Percentiles rank a stretch among this genome's conserved stretches.
Conservation (phyloP, 2,888 invertebrate species). For the Chymomyza fuscimana region DNA sequence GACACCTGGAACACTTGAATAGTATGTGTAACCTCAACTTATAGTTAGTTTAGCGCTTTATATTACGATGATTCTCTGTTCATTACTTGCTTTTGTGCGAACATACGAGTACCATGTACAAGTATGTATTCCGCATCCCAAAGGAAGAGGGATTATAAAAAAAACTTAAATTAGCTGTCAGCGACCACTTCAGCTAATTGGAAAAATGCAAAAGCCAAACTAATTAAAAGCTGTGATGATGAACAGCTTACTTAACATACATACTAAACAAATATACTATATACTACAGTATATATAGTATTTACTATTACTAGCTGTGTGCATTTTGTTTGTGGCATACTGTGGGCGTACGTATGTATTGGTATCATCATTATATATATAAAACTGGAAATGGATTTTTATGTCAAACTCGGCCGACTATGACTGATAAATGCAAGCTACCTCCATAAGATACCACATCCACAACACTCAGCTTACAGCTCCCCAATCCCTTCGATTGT, state of each 20-base stretch:
- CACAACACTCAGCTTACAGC: background rate
- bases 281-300: background rate
- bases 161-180: background rate
- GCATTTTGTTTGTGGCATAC: background rate
- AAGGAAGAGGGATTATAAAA: background rate
- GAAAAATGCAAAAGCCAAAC: constrained; percentile 2
- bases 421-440: constrained; percentile 20
- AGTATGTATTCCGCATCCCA: too few relatives aligned
- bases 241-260: background rate
- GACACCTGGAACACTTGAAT: too few relatives aligned
- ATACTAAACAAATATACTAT: background rate
- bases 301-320: background rate
- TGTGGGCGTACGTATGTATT: background rate
- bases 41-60: too few relatives aligned
- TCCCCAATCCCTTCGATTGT: background rate
- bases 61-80: background rate
- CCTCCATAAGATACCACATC: background rate
- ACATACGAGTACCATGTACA: background rate
- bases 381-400: constrained; percentile 53
- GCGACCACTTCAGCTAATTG: background rate
- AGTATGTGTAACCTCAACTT: too few relatives aligned
- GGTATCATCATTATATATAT: background rate
- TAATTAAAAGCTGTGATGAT: constrained; percentile 2
- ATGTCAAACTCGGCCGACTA: constrained; percentile 56
- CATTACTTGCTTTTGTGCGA: background rate